A percentile compares a stretch with the other conserved stretches of the same genome.
These are phyloP conservation scores for Ciconia maguari DNA, from an alignment of 2,113 vertebrate genomes.

Conservation along the genomic window DNA sequence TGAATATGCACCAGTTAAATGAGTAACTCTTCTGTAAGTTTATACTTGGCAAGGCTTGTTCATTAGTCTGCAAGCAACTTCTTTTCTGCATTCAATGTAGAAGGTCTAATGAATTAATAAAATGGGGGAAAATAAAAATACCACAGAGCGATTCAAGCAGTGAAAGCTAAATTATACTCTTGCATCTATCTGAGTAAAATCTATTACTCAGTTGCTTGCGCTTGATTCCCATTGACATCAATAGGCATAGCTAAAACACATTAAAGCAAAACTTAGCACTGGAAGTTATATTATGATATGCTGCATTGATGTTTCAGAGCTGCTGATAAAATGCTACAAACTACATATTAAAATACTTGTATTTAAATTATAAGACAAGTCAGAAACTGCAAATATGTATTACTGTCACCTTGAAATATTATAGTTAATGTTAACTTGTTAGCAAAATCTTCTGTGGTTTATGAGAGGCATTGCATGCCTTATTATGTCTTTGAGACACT, in stretches of 20 bases:
- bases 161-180: conserved; percentile 18
- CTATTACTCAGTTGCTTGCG: background rate
- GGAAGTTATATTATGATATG: background rate
- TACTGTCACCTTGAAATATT: background rate
- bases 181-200: background rate
- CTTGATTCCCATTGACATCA: background rate
- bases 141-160: background rate
- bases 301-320: background rate
- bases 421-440: background rate
- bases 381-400: background rate
- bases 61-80: conserved; percentile 25
- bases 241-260: background rate
- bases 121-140: conserved; percentile 20
- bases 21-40: conserved; percentile 32
- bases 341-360: background rate
- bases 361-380: background rate
- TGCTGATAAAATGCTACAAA: background rate
- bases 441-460: background rate
- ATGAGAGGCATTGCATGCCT: background rate
- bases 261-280: background rate
- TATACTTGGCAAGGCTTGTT: conserved; percentile 24
- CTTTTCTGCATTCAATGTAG: background rate
- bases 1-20: conserved; percentile 27
- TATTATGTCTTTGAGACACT: background rate
- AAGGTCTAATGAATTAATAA: conserved; percentile 7